Base-by-base conservation (phyloP, 1,140 invertebrate species). In the Aphidius gifuensis region DNA sequence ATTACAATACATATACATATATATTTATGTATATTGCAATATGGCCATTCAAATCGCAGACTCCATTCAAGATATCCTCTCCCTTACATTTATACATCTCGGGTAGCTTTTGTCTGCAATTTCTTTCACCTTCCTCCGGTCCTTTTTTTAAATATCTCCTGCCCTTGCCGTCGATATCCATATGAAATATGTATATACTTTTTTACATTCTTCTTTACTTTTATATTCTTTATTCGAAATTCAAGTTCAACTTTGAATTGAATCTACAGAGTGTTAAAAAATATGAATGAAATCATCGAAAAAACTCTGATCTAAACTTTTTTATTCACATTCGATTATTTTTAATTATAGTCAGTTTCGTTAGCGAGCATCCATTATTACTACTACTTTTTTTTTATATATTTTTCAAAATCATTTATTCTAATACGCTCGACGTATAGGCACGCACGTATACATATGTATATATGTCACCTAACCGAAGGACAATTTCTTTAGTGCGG, bases 61-160 rank as follows among this genome's bases (percentile, higher is more conserved):
- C 71, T 71, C 70, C 74, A 79, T 78, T 80, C 74, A 78, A 67
- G 59, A 42, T 11, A 69, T 68, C 6, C 23, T 60, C 39, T 56
- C 56, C 45, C 59, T 47, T 39, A 61, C 61, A 44, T 50, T 39
- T 60, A 70, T 70, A 71, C 69, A 73, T 67, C 68, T 65, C 47
- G 69, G 68, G 66, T 71, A 61, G 69, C 74, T 73, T 79, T 80
- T 80, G 77, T 79, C 62, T 69, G 62, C 64, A 66, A 74, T 73
- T 77, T 76, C 75, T 74, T 78, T 78, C 68, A 74, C 66, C 32
- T 49, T 23, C 6, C 51, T 53, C 39, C 38, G 48, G 46, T 49
- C 5, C 1, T 48, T 49, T 60, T 51, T 16, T 9, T 42, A 48
- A 45, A 47, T 60, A 40, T 5, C 7, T 54, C 39, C 42, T 54